phyloP scores from a whole-genome alignment of 2,888 invertebrate genomes.

The Chaetogeoica ovagalla region DNA sequence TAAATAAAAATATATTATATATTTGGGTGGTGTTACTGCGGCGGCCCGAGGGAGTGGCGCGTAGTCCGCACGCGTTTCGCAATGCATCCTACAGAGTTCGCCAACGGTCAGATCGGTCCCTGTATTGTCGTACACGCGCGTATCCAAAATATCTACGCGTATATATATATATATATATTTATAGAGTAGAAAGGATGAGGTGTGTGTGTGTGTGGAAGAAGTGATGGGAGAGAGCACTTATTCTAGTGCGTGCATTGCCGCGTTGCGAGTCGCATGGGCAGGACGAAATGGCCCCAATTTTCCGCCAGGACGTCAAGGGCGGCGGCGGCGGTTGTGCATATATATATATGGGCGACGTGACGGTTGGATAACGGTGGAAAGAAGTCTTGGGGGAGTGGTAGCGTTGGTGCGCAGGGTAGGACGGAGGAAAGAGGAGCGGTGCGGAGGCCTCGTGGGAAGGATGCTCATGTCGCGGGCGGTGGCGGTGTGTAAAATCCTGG shows the following conservation, averaged over 20 bases:
- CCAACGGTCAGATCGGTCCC: conserved; percentile 34
- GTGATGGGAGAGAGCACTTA: too few species aligned
- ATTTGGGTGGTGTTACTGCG: neutral
- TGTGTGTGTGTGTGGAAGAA: too few species aligned
- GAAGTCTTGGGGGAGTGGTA: too few species aligned
- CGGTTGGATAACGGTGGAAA: neutral
- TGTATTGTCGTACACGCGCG: neutral
- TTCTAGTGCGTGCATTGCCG: neutral
- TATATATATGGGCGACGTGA: neutral
- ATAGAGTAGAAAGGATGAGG: neutral
- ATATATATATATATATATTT: neutral
- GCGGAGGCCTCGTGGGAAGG: neutral
- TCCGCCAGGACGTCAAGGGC: conserved; percentile 36
- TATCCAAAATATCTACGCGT: too few species aligned
- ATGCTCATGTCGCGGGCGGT: conserved; percentile 7
- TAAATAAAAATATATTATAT: neutral
- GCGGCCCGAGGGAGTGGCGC: conserved; percentile 7
- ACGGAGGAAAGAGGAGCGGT: neutral
- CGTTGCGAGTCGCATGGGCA: neutral
- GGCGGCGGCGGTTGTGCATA: conserved; percentile 3
- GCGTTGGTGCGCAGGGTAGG: too few species aligned
- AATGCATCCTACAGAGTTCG: conserved; percentile 45
- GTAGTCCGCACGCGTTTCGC: conserved; percentile 9
- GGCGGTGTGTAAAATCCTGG: conserved; percentile 37
- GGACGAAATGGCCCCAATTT: conserved; percentile 42